A percentile compares a stretch with the other conserved stretches of the same genome.
These are phyloP conservation scores for Lucilia sericata DNA, from an alignment of 1,140 invertebrate genomes.

Conservation along the genomic window DNA sequence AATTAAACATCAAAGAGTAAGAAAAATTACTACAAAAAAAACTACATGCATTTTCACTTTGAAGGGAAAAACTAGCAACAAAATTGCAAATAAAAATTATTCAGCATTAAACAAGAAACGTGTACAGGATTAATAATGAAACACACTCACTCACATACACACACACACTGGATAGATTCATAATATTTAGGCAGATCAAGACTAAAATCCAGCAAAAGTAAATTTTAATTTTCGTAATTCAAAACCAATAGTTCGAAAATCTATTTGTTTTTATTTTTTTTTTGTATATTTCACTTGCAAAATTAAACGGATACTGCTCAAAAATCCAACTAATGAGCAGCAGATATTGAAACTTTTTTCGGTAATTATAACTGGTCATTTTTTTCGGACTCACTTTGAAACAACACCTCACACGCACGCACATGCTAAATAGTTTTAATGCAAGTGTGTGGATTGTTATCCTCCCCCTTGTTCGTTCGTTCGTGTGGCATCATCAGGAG, in stretches of 20 bases:
- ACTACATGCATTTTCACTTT: background rate
- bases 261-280: no score
- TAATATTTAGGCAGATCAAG: background rate
- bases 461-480: background rate
- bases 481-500: background rate
- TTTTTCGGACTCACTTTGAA: background rate
- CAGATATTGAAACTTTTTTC: background rate
- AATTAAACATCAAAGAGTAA: background rate
- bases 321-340: background rate
- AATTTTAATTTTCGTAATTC: no score
- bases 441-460: no score
- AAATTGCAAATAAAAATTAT: background rate
- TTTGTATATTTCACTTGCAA: background rate
- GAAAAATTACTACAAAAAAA: background rate
- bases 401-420: background rate
- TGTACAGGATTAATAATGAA: background rate
- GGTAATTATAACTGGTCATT: slow-evolving; percentile 8
- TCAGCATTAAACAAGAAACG: slow-evolving; percentile 4
- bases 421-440: background rate
- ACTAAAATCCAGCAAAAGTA: no score
- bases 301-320: background rate
- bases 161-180: background rate
- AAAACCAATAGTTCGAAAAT: no score
- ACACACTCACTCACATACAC: background rate
- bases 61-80: background rate